A percentile compares a stretch with the other conserved stretches of the same genome.
Conservation (phyloP, 2,113 vertebrate genomes). For the Arenaria interpres region DNA sequence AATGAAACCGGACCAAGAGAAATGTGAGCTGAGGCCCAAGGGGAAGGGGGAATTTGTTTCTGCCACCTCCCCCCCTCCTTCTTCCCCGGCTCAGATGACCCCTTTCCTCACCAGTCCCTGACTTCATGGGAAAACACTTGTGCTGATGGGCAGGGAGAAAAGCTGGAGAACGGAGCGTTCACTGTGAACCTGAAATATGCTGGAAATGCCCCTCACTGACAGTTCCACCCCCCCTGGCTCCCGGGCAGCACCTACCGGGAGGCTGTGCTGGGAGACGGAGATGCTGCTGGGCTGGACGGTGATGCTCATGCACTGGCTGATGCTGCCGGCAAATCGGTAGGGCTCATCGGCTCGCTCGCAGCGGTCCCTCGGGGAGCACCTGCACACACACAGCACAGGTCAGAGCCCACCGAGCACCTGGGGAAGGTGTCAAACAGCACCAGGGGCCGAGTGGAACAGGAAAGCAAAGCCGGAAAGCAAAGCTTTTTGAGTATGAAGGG, state of each 20-base stretch:
- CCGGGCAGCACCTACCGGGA: conserved; percentile 71
- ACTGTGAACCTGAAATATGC: accelerated
- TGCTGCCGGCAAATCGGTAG: conserved; percentile 86
- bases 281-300: conserved; percentile 91
- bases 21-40: conserved; percentile 39
- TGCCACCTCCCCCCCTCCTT: background rate
- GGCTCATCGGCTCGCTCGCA: conserved; percentile 89
- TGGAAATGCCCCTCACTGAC: background rate
- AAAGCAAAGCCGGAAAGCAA: background rate
- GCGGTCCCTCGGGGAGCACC: conserved; percentile 90
- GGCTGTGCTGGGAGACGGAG: conserved; percentile 90
- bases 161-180: background rate
- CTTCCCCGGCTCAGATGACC: background rate
- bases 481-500: no score
- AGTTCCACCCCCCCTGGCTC: background rate
- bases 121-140: conserved; percentile 3
- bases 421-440: background rate
- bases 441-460: accelerated
- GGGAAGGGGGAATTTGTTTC: conserved; percentile 6
- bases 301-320: conserved; percentile 88
- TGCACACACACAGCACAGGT: conserved; percentile 39
- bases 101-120: background rate
- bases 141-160: background rate
- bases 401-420: background rate
- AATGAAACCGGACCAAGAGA: background rate